Evolutionary conservation across 2,888 invertebrate species (phyloP).

Genomic region (Brachyptera risi): DNA sequence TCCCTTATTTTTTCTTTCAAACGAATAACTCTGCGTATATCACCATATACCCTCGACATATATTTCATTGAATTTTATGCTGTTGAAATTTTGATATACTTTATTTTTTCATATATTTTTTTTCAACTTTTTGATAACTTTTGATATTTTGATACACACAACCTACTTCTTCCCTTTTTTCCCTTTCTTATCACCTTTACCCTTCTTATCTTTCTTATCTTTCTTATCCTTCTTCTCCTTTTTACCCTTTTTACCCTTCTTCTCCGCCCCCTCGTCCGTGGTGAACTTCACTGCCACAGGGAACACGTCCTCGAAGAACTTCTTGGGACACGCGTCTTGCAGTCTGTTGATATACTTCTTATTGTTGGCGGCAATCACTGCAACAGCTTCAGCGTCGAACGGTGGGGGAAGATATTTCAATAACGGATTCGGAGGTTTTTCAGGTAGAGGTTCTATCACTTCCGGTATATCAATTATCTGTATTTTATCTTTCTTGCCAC

Average conservation of each 20-base stretch:
- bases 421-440: background rate
- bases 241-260: background rate
- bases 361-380: background rate
- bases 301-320: background rate
- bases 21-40: too few species aligned
- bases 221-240: background rate
- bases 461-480: background rate
- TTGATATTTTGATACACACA: too few species aligned
- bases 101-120: too few species aligned
- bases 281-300: background rate
- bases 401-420: background rate
- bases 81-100: too few species aligned
- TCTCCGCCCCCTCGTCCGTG: background rate
- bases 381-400: background rate
- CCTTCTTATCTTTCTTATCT: background rate
- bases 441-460: background rate
- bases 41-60: too few species aligned
- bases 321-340: background rate
- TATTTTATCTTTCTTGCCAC: background rate
- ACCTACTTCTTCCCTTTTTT: background rate
- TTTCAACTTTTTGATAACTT: too few species aligned
- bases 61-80: too few species aligned
- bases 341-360: background rate
- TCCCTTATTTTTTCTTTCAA: too few species aligned
- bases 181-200: background rate